phyloP scores from a whole-genome alignment of 1,140 invertebrate species.

The Lanistes nyassanus region DNA sequence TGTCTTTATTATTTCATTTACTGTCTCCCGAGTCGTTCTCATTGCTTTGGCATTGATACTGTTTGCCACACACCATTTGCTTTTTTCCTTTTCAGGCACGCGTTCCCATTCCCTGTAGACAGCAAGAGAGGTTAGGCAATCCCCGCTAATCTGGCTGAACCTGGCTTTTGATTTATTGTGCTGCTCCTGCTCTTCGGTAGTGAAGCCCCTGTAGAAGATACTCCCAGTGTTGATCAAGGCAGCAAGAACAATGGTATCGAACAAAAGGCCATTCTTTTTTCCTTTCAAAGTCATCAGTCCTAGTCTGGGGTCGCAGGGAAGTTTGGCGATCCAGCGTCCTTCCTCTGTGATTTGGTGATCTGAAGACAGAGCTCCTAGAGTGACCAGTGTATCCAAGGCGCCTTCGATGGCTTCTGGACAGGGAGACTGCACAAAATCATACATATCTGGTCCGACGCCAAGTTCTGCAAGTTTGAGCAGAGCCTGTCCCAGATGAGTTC shows the following conservation, averaged over 20 bases:
- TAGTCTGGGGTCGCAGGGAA: constrained; percentile 53
- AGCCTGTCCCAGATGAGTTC: constrained; percentile 51
- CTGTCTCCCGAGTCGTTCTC: constrained; percentile 42
- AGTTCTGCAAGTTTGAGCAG: constrained; percentile 50
- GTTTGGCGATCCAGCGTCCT: constrained; percentile 52
- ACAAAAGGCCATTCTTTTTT: constrained; percentile 70
- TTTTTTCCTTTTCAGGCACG: constrained; percentile 43
- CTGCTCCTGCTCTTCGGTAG: constrained; percentile 74
- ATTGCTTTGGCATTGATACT: constrained; percentile 57
- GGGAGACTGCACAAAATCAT: constrained; percentile 56
- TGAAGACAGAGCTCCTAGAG: constrained; percentile 43
- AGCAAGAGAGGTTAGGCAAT: constrained; percentile 91
- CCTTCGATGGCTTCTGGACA: constrained; percentile 35
- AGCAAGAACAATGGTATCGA: constrained; percentile 62
- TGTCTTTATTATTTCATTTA: constrained; percentile 41
- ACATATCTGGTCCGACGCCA: constrained; percentile 44
- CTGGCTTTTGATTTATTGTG: constrained; percentile 77
- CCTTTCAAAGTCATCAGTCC: constrained; percentile 42
- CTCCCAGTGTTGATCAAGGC: constrained; percentile 31
- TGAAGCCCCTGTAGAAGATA: constrained; percentile 47
- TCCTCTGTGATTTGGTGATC: constrained; percentile 50
- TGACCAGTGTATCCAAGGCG: constrained; percentile 39
- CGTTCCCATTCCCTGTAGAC: constrained; percentile 75
- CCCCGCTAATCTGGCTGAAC: constrained; percentile 80
- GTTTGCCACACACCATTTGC: constrained; percentile 52